These are phyloP conservation scores for Pipistrellus pipistrellus DNA, from an alignment of 2,797 vertebrate genomes.

Conservation along the genomic window DNA sequence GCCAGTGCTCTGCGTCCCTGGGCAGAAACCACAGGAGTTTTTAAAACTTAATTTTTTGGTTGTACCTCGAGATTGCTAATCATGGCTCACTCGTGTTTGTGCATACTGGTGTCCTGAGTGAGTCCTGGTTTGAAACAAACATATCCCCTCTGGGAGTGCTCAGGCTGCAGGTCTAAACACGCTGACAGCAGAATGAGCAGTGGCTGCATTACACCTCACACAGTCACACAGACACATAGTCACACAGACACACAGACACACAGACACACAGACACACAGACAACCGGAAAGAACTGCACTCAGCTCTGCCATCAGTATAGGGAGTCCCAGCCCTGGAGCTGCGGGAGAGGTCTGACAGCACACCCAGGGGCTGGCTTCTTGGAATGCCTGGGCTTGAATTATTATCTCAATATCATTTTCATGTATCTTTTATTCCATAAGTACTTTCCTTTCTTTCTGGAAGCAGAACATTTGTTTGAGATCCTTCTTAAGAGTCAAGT, in stretches of 20 bases:
- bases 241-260: not conserved
- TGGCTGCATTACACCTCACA: constrained; percentile 27
- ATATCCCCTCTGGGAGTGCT: not conserved
- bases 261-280: not conserved
- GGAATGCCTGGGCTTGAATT: constrained; percentile 7
- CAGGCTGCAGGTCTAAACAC: not conserved
- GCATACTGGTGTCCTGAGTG: not conserved
- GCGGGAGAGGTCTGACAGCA: not conserved
- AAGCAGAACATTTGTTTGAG: not conserved
- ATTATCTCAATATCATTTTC: constrained; percentile 51
- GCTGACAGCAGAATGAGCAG: constrained; percentile 26
- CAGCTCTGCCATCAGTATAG: constrained; percentile 6
- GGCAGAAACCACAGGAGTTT: constrained; percentile 22
- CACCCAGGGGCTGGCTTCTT: not conserved
- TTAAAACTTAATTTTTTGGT: not conserved
- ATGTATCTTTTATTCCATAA: constrained; percentile 28
- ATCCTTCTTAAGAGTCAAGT: not conserved
- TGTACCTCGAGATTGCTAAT: not conserved
- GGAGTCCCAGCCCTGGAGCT: not conserved
- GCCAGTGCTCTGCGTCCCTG: not conserved
- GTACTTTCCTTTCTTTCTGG: not conserved
- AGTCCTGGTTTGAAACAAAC: constrained; percentile 18
- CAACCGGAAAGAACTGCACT: constrained; percentile 1
- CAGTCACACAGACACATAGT: not conserved
- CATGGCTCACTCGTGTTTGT: not conserved